A percentile compares a stretch with the other conserved stretches of the same genome.
Conservation (phyloP, 2,113 vertebrate species). For the Orycteropus afer region DNA sequence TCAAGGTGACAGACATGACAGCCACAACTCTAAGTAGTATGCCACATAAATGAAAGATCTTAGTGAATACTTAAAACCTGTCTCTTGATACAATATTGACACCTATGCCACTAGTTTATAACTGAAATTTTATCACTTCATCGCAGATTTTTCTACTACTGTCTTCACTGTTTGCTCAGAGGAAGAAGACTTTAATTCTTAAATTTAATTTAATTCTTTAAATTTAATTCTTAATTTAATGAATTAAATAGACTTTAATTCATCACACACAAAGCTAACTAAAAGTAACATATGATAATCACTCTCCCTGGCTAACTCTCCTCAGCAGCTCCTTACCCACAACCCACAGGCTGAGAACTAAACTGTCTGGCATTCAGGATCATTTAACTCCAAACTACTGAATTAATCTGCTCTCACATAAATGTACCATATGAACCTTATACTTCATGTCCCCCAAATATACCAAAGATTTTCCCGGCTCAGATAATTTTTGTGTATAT, state of each 20-base stretch:
- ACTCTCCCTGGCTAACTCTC: background rate
- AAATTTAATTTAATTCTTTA: too few relatives aligned
- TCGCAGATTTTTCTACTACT: background rate
- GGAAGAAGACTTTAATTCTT: too few relatives aligned
- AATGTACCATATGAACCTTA: background rate
- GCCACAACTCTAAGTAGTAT: background rate
- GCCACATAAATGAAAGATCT: background rate
- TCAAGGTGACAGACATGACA: background rate
- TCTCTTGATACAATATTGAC: background rate
- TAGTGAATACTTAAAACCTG: background rate
- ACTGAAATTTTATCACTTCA: background rate
- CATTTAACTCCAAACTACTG: conserved; percentile 7
- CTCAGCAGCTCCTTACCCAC: background rate
- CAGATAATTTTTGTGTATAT: background rate
- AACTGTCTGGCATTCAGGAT: background rate
- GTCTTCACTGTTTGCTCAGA: background rate
- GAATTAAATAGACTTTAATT: background rate
- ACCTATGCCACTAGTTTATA: background rate
- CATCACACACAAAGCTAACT: background rate
- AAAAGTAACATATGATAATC: background rate
- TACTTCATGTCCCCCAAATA: conserved; percentile 1
- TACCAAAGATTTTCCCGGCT: background rate
- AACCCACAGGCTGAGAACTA: background rate
- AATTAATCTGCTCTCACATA: background rate
- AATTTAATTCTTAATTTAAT: too few relatives aligned